Evolutionary conservation across 2,113 vertebrate genomes (phyloP).

Genomic region (Probosciger aterrimus): DNA sequence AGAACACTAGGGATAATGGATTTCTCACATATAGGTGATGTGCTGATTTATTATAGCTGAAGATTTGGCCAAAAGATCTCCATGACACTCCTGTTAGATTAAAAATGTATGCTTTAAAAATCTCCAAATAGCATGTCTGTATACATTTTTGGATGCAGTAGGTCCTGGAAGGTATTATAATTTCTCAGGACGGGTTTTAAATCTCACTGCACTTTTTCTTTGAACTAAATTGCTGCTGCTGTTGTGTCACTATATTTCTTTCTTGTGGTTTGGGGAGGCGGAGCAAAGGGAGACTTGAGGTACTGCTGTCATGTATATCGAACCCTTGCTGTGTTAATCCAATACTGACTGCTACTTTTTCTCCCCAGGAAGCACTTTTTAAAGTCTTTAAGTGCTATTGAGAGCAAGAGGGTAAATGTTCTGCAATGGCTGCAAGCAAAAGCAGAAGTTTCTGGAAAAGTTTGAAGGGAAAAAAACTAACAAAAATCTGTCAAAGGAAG

Average conservation of each 20-base stretch:
- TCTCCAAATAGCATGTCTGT: neutral
- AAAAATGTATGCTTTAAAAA: neutral
- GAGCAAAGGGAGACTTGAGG: neutral
- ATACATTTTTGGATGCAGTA: neutral
- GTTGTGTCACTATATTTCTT: neutral
- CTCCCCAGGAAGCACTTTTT: constrained; percentile 30
- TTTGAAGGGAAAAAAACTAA: neutral
- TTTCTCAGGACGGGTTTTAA: constrained; percentile 5
- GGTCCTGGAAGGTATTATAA: neutral
- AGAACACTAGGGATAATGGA: neutral
- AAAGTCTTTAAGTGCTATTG: constrained; percentile 23
- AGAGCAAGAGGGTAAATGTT: constrained; percentile 46
- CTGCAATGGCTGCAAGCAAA: constrained; percentile 1
- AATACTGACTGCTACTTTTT: constrained; percentile 18
- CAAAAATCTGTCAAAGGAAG: neutral
- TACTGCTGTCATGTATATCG: neutral
- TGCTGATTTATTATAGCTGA: neutral
- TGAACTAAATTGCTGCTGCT: constrained; percentile 20
- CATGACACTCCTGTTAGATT: neutral
- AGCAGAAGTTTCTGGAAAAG: neutral
- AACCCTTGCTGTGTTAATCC: constrained; percentile 25
- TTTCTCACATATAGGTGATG: neutral
- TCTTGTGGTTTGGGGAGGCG: neutral
- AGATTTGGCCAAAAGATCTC: neutral
- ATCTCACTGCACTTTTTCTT: neutral